A percentile compares a stretch with the other conserved stretches of the same genome.
These are phyloP conservation scores for Malurus splendens DNA, from an alignment of 2,797 vertebrate genomes.

Conservation along the genomic window DNA sequence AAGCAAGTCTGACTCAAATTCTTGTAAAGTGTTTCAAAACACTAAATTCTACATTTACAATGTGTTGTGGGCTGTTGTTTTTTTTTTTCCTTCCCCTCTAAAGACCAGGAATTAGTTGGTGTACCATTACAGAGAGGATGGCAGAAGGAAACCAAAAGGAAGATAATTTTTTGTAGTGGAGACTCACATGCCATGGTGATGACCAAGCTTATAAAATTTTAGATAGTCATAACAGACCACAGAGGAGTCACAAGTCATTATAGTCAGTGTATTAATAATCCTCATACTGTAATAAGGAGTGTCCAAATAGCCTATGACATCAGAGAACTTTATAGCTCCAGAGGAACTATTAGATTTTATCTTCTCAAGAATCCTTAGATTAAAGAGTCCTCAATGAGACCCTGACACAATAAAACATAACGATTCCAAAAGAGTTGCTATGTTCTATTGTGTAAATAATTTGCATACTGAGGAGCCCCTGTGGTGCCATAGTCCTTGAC, in stretches of 20 bases:
- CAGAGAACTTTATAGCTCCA: slow-evolving; percentile 62
- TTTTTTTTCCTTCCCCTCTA: neutral
- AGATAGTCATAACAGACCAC: slow-evolving; percentile 11
- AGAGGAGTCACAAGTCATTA: slow-evolving; percentile 38
- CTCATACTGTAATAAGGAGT: slow-evolving; percentile 46
- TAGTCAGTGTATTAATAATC: slow-evolving; percentile 40
- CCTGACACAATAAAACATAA: slow-evolving; percentile 69
- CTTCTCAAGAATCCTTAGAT: slow-evolving; percentile 64
- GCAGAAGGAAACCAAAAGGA: neutral
- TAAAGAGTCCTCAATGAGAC: slow-evolving; percentile 67
- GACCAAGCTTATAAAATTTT: slow-evolving; percentile 6
- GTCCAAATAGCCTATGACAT: slow-evolving; percentile 70
- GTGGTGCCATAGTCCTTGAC: slow-evolving; percentile 29
- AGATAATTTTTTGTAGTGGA: neutral
- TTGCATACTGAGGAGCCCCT: slow-evolving; percentile 59
- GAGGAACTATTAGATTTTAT: slow-evolving; percentile 67
- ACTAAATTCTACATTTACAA: neutral
- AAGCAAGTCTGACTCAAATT: neutral
- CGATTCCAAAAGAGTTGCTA: slow-evolving; percentile 56
- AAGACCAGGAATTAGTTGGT: neutral
- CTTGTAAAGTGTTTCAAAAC: neutral
- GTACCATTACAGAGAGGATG: neutral
- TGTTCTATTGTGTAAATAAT: slow-evolving; percentile 66
- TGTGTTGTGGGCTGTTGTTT: neutral
- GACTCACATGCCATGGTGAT: neutral